Percentiles rank a stretch among this genome's conserved stretches.
Conservation (phyloP, 2,113 vertebrate species). For the Rhinopomastus cyanomelas region DNA sequence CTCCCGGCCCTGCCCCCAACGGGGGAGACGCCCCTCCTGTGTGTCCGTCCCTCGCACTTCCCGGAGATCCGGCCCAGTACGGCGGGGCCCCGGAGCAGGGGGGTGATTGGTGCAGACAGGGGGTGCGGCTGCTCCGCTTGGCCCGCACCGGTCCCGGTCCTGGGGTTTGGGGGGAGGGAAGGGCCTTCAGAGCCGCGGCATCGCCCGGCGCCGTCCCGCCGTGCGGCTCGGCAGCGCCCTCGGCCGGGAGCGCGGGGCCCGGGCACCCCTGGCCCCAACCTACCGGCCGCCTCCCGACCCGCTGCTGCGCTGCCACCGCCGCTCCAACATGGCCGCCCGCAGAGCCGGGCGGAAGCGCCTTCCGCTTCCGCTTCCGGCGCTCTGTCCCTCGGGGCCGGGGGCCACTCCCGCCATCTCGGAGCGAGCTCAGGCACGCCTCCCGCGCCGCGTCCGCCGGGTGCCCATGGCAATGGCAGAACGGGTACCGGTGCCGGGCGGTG, state of each 20-base stretch:
- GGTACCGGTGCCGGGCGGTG: background rate
- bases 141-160: background rate
- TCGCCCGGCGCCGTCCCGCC: background rate
- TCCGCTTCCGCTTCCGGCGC: constrained; percentile 66
- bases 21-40: background rate
- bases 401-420: background rate
- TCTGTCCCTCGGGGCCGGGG: background rate
- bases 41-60: background rate
- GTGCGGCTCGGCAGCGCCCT: background rate
- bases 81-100: background rate
- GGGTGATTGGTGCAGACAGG: constrained; percentile 38
- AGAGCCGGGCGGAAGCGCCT: constrained; percentile 68
- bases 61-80: background rate
- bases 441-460: background rate
- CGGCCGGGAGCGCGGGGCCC: background rate
- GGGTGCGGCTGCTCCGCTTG: background rate
- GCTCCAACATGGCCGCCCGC: constrained; percentile 79
- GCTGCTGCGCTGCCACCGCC: constrained; percentile 64
- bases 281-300: constrained; percentile 72
- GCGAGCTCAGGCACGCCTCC: background rate
- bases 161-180: background rate
- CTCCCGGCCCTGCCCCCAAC: background rate
- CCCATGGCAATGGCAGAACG: background rate
- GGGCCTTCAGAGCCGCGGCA: background rate
- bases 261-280: constrained; percentile 54